phyloP scores from a whole-genome alignment of 2,888 invertebrate species.

The Troides aeacus region DNA sequence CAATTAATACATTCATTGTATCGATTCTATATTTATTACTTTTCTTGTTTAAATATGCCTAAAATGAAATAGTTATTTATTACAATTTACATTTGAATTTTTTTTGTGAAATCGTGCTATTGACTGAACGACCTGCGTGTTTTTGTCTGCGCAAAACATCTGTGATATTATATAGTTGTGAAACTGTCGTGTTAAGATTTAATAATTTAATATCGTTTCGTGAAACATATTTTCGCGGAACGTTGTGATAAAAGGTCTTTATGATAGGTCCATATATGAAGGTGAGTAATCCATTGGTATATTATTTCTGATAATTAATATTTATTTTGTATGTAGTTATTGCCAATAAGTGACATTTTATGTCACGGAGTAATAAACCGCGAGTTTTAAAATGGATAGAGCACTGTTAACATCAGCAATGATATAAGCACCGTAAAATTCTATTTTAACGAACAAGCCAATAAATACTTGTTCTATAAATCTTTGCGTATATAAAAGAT shows the following conservation, averaged over 20 bases:
- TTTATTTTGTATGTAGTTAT: not conserved
- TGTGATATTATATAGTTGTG: conserved; percentile 62
- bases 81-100: conserved; percentile 27
- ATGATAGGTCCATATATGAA: conserved; percentile 80
- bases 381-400: not conserved
- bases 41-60: conserved; percentile 57
- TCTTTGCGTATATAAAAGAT: not conserved
- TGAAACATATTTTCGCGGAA: conserved; percentile 75
- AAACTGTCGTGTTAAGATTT: conserved; percentile 55
- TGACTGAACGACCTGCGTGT: conserved; percentile 58
- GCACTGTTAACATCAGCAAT: not conserved
- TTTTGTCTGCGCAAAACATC: conserved; percentile 52
- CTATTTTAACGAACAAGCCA: not conserved
- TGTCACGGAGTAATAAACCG: not conserved
- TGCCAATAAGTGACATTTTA: not conserved
- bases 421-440: not conserved
- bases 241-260: conserved; percentile 67
- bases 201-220: conserved; percentile 58
- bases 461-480: not conserved
- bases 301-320: not conserved
- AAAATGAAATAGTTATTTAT: conserved; percentile 65
- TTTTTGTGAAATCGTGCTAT: conserved; percentile 52
- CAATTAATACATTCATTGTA: conserved; percentile 43
- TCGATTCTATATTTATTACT: conserved; percentile 40
- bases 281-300: conserved; percentile 55